These are phyloP conservation scores for Pelecanoides urinatrix DNA, from an alignment of 2,113 vertebrate species.

Conservation along the genomic window DNA sequence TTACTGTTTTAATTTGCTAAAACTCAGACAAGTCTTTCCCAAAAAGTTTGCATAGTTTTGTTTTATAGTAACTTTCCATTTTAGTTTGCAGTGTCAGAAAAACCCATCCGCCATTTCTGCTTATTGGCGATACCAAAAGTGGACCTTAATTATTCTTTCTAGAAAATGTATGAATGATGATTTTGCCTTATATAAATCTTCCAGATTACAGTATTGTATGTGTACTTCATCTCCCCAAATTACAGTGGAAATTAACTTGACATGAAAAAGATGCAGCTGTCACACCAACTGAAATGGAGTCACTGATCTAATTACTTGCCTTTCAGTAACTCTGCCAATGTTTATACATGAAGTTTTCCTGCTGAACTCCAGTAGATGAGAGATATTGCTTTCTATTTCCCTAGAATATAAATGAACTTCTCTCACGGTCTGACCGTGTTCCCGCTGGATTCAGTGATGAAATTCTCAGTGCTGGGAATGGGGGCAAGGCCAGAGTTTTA, in stretches of 20 bases:
- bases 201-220: conserved; percentile 75
- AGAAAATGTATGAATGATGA: conserved; percentile 59
- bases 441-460: neutral
- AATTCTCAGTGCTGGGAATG: neutral
- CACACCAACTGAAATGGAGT: conserved; percentile 54
- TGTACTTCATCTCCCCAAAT: conserved; percentile 49
- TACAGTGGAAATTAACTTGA: conserved; percentile 52
- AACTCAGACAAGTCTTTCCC: conserved; percentile 11
- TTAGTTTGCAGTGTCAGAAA: conserved; percentile 51
- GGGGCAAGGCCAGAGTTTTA: neutral
- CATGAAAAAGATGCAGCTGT: conserved; percentile 47
- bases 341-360: conserved; percentile 52
- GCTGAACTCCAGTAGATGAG: conserved; percentile 42
- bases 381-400: conserved; percentile 56
- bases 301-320: conserved; percentile 49
- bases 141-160: conserved; percentile 68
- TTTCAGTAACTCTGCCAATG: conserved; percentile 64
- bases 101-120: conserved; percentile 49
- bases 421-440: neutral
- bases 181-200: conserved; percentile 78
- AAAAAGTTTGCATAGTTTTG: conserved; percentile 13
- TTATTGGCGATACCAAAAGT: conserved; percentile 65
- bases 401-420: conserved; percentile 50
- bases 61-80: conserved; percentile 30
- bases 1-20: conserved; percentile 43